Evolutionary conservation across 2,797 vertebrate genomes (phyloP).

Genomic region (Galago senegalensis): DNA sequence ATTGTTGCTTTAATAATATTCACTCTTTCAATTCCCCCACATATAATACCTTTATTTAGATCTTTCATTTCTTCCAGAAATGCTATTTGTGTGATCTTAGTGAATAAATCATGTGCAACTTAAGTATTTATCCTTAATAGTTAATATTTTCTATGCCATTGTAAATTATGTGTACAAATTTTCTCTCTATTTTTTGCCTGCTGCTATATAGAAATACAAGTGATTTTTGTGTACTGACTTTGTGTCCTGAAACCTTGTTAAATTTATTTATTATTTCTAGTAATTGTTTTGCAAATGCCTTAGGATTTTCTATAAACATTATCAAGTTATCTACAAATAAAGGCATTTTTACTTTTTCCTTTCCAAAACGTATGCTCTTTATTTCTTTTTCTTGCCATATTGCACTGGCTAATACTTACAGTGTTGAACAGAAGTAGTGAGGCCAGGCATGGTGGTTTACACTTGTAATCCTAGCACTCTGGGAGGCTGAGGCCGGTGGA

Average conservation of each 20-base stretch:
- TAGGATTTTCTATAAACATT: neutral
- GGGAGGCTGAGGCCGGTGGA: too few species aligned
- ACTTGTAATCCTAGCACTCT: too few species aligned
- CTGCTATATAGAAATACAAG: neutral
- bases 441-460: neutral
- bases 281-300: neutral
- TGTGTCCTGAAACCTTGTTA: conserved; percentile 2
- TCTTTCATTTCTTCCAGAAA: neutral
- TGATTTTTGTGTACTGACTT: conserved; percentile 6
- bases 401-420: neutral
- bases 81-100: neutral
- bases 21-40: neutral
- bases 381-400: conserved; percentile 31
- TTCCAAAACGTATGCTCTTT: neutral
- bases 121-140: conserved; percentile 20
- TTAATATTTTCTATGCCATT: conserved; percentile 44
- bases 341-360: conserved; percentile 5
- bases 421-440: neutral
- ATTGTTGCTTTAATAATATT: neutral
- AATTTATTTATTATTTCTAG: neutral
- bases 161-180: conserved; percentile 12
- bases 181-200: neutral
- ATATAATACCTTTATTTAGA: neutral
- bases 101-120: neutral
- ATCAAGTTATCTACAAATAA: conserved; percentile 13